phyloP scores from a whole-genome alignment of 2,113 vertebrate genomes.

The Xenus cinereus region DNA sequence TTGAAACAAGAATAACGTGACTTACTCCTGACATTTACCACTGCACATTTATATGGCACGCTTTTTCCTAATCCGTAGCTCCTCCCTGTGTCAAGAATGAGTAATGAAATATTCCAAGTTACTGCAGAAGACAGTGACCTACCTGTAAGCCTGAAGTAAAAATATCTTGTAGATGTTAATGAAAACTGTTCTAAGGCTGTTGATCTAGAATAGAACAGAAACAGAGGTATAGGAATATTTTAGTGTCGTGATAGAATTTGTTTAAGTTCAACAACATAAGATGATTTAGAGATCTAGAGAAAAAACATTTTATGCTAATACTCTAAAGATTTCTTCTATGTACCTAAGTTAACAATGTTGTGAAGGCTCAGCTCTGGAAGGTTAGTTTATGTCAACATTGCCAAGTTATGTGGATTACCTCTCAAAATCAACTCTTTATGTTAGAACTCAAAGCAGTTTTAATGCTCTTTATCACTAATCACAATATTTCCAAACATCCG shows the following conservation, averaged over 20 bases:
- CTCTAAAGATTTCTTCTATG: neutral
- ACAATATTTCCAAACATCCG: neutral
- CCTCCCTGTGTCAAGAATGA: neutral
- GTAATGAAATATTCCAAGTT: neutral
- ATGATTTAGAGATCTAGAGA: neutral
- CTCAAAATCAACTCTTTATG: neutral
- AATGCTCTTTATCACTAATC: neutral
- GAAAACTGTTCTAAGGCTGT: conserved; percentile 80
- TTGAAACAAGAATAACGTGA: neutral
- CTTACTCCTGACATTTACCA: neutral
- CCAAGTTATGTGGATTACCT: neutral
- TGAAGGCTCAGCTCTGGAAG: neutral
- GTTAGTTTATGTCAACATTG: neutral
- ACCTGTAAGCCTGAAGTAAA: conserved; percentile 93
- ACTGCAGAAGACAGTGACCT: neutral
- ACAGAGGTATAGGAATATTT: neutral
- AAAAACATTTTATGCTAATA: neutral
- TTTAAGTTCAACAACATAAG: neutral
- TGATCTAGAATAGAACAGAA: conserved; percentile 76
- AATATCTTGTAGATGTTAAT: conserved; percentile 88
- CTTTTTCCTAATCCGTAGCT: neutral
- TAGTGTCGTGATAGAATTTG: neutral
- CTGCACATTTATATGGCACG: neutral
- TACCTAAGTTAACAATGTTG: neutral
- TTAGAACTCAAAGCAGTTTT: neutral